Percentiles rank a stretch among this genome's conserved stretches.
These are phyloP conservation scores for Bufo bufo DNA, from an alignment of 2,113 vertebrate genomes.

Conservation along the genomic window DNA sequence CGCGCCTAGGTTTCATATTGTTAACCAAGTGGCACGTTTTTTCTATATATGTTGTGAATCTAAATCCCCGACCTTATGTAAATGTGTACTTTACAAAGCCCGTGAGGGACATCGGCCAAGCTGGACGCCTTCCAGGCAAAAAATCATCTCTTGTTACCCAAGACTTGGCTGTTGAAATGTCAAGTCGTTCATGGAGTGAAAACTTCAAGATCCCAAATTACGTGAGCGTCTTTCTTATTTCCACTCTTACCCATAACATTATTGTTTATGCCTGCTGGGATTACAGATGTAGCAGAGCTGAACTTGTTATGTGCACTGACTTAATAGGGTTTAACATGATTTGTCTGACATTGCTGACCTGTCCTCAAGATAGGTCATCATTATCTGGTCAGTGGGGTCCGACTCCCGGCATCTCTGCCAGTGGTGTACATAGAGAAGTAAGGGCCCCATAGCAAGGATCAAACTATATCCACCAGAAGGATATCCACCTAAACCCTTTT, in stretches of 20 bases:
- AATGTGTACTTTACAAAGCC: not conserved
- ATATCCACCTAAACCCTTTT: too few relatives aligned
- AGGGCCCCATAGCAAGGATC: too few relatives aligned
- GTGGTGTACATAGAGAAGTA: too few relatives aligned
- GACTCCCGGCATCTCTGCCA: too few relatives aligned
- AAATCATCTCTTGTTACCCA: not conserved
- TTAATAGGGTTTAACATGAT: too few relatives aligned
- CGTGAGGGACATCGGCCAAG: not conserved
- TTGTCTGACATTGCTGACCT: too few relatives aligned
- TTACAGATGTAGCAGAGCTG: not conserved
- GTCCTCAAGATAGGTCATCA: too few relatives aligned
- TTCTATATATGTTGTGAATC: not conserved
- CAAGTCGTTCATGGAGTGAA: not conserved
- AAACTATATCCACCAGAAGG: too few relatives aligned
- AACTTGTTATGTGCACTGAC: not conserved
- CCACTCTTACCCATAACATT: not conserved
- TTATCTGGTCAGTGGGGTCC: too few relatives aligned
- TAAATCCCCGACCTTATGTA: constrained; percentile 8
- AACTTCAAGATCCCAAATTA: not conserved
- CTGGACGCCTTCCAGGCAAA: constrained; percentile 7
- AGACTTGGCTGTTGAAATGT: not conserved
- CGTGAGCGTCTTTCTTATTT: not conserved
- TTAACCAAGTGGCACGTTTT: not conserved
- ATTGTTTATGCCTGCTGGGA: not conserved
- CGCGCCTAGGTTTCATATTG: not conserved